These are phyloP conservation scores for Micropoecilia bifurca DNA, from an alignment of 2,797 vertebrate genomes.

Conservation along the genomic window DNA sequence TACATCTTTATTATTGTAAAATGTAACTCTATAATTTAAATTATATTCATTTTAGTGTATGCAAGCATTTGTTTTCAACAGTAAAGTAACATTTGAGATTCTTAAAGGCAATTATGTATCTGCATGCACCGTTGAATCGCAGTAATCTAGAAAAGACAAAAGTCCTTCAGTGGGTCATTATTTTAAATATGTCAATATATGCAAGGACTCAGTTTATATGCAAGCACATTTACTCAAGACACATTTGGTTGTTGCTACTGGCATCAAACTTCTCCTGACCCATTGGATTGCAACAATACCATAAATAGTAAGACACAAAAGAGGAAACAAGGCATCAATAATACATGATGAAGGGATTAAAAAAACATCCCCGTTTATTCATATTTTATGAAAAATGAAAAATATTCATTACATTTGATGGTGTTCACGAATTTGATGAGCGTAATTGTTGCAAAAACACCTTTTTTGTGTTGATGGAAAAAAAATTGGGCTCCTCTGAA, in stretches of 20 bases:
- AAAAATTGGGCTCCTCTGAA: conserved; percentile 2
- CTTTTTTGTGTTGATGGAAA: conserved; percentile 12
- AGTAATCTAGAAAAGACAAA: neutral
- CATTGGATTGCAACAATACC: neutral
- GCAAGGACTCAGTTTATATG: neutral
- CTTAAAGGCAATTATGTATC: neutral
- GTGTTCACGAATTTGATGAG: neutral
- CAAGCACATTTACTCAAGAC: neutral
- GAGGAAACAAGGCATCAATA: neutral
- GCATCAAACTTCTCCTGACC: neutral
- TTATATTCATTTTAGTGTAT: neutral
- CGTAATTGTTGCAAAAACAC: conserved; percentile 11
- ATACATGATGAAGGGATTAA: conserved; percentile 2
- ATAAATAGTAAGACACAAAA: conserved; percentile 6
- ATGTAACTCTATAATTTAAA: neutral
- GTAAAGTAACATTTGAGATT: neutral
- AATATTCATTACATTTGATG: neutral
- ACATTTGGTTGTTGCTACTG: neutral
- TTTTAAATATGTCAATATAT: neutral
- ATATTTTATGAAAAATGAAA: neutral
- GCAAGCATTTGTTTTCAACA: neutral
- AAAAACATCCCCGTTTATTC: neutral
- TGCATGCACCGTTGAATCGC: neutral
- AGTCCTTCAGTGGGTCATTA: neutral
- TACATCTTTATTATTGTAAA: neutral